phyloP scores from a whole-genome alignment of 1,140 invertebrate species.

The Dendrolimus punctatus region DNA sequence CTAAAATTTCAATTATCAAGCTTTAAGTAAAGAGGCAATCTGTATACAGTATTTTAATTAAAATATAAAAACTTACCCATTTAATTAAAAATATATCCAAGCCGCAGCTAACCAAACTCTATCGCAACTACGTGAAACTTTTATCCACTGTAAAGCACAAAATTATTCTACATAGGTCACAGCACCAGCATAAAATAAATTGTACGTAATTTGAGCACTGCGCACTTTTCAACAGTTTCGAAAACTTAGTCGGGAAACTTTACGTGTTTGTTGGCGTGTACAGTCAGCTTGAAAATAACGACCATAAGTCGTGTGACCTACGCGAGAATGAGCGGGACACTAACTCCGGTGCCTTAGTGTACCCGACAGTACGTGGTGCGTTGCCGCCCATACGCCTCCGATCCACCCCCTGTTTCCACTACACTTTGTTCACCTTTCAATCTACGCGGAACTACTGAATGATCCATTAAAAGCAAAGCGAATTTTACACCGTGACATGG shows the following conservation, averaged over 20 bases:
- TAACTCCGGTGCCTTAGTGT: background rate
- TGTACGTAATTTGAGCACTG: conserved; percentile 34
- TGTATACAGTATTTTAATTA: too few relatives aligned
- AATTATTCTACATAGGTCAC: conserved; percentile 19
- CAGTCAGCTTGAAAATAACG: background rate
- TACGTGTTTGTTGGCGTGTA: conserved; percentile 5
- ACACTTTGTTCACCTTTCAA: conserved; percentile 17
- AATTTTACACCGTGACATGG: background rate
- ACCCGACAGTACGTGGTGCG: conserved; percentile 7
- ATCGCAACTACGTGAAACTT: conserved; percentile 2
- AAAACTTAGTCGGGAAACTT: conserved; percentile 29
- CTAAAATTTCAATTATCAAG: too few relatives aligned
- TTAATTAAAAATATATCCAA: conserved; percentile 19
- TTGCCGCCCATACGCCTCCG: conserved; percentile 14
- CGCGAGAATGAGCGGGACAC: conserved; percentile 6
- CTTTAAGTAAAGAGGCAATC: too few relatives aligned
- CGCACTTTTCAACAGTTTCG: conserved; percentile 23
- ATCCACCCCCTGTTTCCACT: conserved; percentile 20
- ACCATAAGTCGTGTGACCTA: background rate
- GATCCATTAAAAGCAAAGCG: conserved; percentile 11
- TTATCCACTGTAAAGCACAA: conserved; percentile 10
- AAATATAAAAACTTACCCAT: conserved; percentile 13
- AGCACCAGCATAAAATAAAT: conserved; percentile 31
- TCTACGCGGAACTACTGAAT: conserved; percentile 13
- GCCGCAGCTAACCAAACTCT: conserved; percentile 7